Evolutionary conservation across 2,888 invertebrate species (phyloP).

Genomic region (Augiades crinisus): DNA sequence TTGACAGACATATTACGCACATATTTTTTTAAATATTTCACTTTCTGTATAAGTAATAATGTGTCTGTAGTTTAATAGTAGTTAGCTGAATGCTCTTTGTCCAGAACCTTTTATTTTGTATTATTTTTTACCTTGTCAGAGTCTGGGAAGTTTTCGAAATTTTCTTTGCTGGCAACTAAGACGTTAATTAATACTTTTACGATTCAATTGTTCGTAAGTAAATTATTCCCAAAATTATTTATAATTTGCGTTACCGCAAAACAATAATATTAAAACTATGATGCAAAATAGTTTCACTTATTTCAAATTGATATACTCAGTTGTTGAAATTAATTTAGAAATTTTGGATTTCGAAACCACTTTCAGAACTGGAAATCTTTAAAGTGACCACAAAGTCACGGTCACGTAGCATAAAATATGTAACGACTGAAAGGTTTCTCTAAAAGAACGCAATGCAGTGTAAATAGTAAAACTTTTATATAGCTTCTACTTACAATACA

Average conservation of each 20-base stretch:
- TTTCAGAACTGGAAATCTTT: background rate
- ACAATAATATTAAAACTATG: background rate
- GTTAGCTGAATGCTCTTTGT: too few species aligned
- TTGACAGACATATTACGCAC: too few species aligned
- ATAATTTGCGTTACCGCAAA: background rate
- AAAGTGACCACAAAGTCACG: background rate
- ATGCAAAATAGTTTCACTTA: too few species aligned
- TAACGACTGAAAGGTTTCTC: background rate
- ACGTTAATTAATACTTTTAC: background rate
- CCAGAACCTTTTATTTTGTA: background rate
- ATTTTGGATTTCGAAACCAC: too few species aligned
- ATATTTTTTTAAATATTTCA: too few species aligned
- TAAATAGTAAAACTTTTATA: background rate
- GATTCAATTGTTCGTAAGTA: background rate
- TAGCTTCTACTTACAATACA: background rate
- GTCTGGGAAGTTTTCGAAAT: conserved; percentile 5
- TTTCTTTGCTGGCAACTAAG: background rate
- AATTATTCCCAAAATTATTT: conserved; percentile 4
- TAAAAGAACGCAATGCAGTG: background rate
- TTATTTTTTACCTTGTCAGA: background rate
- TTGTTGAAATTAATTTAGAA: too few species aligned
- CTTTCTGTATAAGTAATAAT: background rate
- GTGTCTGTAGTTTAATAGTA: background rate
- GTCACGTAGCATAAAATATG: background rate
- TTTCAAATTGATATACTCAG: too few species aligned